phyloP scores from a whole-genome alignment of 2,113 vertebrate genomes.

The Helogale parvula region DNA sequence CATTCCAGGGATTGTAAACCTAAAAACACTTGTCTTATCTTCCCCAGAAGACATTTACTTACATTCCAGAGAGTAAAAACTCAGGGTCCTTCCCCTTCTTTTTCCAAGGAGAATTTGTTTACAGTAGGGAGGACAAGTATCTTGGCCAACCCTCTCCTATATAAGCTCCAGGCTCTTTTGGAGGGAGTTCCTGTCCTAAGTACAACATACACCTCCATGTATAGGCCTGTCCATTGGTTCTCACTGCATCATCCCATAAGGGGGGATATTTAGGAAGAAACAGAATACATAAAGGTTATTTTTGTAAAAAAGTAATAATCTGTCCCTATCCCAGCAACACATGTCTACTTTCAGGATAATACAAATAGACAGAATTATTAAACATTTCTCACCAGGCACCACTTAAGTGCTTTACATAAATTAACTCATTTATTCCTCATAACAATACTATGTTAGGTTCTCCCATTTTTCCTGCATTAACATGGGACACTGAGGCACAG shows the following conservation, averaged over 20 bases:
- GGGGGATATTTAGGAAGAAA: accelerated
- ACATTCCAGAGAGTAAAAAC: not conserved
- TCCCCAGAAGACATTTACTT: not conserved
- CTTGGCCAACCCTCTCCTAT: not conserved
- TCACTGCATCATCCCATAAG: not conserved
- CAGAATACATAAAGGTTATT: not conserved
- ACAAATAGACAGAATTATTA: not conserved
- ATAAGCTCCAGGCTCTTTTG: not conserved
- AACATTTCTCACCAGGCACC: not conserved
- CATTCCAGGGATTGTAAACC: not conserved
- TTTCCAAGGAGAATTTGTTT: not conserved
- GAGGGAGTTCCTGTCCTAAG: not conserved
- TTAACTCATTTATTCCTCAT: not conserved
- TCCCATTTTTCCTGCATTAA: not conserved
- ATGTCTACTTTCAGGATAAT: not conserved
- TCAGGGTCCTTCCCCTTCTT: not conserved
- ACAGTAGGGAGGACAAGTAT: not conserved
- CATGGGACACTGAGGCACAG: not conserved
- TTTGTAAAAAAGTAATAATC: not conserved
- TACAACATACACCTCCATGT: not conserved
- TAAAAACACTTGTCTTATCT: not conserved
- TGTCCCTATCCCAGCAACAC: not conserved
- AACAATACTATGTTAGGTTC: not conserved
- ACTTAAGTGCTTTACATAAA: not conserved
- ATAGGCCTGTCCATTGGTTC: not conserved